These are phyloP conservation scores for Poeciliopsis prolifica DNA, from an alignment of 2,113 vertebrate genomes.

Conservation along the genomic window DNA sequence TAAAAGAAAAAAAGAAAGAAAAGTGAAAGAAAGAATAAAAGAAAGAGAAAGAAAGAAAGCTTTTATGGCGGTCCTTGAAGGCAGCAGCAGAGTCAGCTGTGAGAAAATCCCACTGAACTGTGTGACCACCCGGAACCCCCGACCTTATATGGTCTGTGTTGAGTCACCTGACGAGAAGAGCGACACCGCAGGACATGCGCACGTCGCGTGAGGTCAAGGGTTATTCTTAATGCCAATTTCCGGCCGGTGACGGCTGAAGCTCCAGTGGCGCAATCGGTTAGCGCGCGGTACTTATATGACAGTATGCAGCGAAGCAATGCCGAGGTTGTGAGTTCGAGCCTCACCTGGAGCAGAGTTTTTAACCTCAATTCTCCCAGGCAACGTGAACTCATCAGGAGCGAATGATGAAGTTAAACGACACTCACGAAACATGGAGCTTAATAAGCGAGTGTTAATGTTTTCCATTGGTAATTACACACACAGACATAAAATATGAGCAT, in stretches of 20 bases:
- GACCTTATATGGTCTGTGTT: not conserved
- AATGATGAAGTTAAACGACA: too few species aligned
- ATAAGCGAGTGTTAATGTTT: too few species aligned
- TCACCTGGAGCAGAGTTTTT: conserved; percentile 95
- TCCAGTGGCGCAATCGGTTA: conserved; percentile 99
- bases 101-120: too few species aligned
- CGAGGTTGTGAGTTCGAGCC: conserved; percentile 99
- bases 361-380: too few species aligned
- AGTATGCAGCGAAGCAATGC: conserved; percentile 90
- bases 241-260: conserved; percentile 18
- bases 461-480: too few species aligned
- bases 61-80: conserved; percentile 7
- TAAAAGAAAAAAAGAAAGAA: too few species aligned
- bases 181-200: rapidly evolving
- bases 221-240: conserved; percentile 18
- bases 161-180: too few species aligned
- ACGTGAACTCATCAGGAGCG: too few species aligned
- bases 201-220: not conserved
- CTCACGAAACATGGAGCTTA: too few species aligned
- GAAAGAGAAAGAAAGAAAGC: too few species aligned
- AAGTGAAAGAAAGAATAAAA: too few species aligned
- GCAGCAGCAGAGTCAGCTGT: conserved; percentile 1
- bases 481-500: not conserved
- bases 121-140: not conserved
- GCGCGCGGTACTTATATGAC: conserved; percentile 98